Base-by-base conservation (phyloP, 2,888 invertebrate species). In the Dysmachus trigonus region DNA sequence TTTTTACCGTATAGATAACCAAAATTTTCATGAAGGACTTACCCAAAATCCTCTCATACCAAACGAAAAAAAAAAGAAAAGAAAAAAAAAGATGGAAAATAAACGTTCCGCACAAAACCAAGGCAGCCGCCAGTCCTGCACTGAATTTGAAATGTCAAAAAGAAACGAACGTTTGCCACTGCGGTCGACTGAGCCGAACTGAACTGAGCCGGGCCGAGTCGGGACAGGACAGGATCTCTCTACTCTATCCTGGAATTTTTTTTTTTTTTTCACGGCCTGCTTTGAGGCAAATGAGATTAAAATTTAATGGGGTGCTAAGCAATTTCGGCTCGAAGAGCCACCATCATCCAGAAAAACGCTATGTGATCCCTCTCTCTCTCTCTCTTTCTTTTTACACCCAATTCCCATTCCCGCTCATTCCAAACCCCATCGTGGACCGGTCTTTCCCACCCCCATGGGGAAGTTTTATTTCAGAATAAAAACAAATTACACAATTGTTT, bases 301-400 rank as follows among this genome's bases (percentile, higher is more conserved):
- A 77, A 51, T 77, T 77, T 77, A 77, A 77, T 77, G 77, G 77
- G 30, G 77, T 77, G 77, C 77, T 77, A 77, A 77, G 47, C 47
- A 77, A 77, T 77, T 41, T 47, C 30, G 47, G 47, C 47, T 30
- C 41, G 47, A 77, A 41, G 47, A 47, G 62, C 62, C 27, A 22
- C 13, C 8, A 62, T 22, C 77, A 47, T 27, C 47, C 38, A 77
- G 41, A 47, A 62, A 7, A 0, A 1, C 27, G 22, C n/a, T 77
- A 47, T 77, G 47, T 77, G 77, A 77, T 51, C 47, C 47, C 47
- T 27, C 30, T 33, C 33, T 3, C 8, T 7, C 35, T 10, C 5
- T 5, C 73, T 73, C 33, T 7, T 30, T 7, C 18, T n/a, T n/a
- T n/a, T n/a, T n/a, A n/a, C n/a, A n/a, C n/a, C n/a, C n/a, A n/a